Evolutionary conservation across 2,888 invertebrate species (phyloP).

Genomic region (Tachina lurida): DNA sequence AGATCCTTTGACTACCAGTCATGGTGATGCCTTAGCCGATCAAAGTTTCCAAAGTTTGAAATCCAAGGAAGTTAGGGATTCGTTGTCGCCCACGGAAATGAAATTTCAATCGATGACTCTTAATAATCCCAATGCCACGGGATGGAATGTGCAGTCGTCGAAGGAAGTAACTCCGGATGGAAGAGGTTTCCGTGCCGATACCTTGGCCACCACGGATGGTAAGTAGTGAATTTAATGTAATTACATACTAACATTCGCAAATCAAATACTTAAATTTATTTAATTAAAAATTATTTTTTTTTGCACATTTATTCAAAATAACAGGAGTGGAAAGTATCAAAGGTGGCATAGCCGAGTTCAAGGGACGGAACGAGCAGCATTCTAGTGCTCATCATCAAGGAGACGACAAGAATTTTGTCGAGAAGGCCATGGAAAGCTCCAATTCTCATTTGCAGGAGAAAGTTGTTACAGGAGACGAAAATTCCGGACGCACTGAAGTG

Average conservation of each 20-base stretch:
- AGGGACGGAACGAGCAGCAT: constrained; percentile 86
- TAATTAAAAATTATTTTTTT: no score
- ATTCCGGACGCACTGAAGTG: constrained; percentile 82
- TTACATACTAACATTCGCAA: neutral
- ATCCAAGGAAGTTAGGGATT: constrained; percentile 90
- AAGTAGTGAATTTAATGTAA: constrained; percentile 63
- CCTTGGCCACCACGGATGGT: constrained; percentile 87
- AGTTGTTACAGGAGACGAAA: constrained; percentile 84
- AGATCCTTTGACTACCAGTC: constrained; percentile 83
- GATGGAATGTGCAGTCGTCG: constrained; percentile 88
- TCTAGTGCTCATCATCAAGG: constrained; percentile 84
- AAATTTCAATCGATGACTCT: constrained; percentile 80
- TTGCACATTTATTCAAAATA: constrained; percentile 38
- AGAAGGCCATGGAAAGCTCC: constrained; percentile 83
- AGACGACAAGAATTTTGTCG: constrained; percentile 84
- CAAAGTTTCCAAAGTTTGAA: constrained; percentile 91
- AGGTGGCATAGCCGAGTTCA: constrained; percentile 86
- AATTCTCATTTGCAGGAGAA: constrained; percentile 84
- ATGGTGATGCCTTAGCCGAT: constrained; percentile 89
- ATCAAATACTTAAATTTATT: neutral
- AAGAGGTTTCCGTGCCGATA: constrained; percentile 85
- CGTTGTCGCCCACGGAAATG: constrained; percentile 87
- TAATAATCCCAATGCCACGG: constrained; percentile 83
- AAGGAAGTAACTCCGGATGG: constrained; percentile 87
- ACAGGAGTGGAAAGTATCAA: constrained; percentile 86